Conservation (phyloP, 2,113 vertebrate genomes). For the Solenodon paradoxus region DNA sequence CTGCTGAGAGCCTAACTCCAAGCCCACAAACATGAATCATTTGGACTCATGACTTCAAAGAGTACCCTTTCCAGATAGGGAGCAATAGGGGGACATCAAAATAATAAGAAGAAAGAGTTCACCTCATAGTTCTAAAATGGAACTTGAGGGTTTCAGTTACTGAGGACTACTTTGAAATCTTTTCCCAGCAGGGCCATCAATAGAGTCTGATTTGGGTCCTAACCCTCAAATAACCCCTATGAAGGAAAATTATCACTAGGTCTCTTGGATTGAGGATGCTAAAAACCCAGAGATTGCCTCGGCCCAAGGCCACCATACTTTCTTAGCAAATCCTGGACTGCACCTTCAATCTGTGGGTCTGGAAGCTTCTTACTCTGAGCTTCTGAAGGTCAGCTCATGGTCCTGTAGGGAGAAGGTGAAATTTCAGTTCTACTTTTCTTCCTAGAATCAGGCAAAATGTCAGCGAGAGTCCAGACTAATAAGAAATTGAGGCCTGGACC, state of each 20-base stretch:
- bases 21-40: not conserved
- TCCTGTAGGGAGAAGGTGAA: not conserved
- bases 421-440: not conserved
- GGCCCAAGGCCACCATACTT: not conserved
- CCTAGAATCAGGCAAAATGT: not conserved
- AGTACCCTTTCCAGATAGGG: not conserved
- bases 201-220: not conserved
- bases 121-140: not conserved
- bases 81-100: not conserved
- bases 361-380: not conserved
- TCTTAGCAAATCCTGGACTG: not conserved
- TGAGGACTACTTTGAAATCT: not conserved
- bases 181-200: not conserved
- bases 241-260: not conserved
- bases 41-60: not conserved
- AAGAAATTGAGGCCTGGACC: not conserved
- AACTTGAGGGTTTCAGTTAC: not conserved
- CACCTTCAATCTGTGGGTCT: not conserved
- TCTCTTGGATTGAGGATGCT: not conserved
- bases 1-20: not conserved
- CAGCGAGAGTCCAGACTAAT: not conserved
- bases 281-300: not conserved
- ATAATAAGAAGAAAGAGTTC: constrained; percentile 8
- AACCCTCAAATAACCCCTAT: not conserved
- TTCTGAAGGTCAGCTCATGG: constrained; percentile 12